Evolutionary conservation across 2,888 invertebrate genomes (phyloP), one percentile per base, ranked within the genome.

Genomic region (Microctonus brassicae): DNA sequence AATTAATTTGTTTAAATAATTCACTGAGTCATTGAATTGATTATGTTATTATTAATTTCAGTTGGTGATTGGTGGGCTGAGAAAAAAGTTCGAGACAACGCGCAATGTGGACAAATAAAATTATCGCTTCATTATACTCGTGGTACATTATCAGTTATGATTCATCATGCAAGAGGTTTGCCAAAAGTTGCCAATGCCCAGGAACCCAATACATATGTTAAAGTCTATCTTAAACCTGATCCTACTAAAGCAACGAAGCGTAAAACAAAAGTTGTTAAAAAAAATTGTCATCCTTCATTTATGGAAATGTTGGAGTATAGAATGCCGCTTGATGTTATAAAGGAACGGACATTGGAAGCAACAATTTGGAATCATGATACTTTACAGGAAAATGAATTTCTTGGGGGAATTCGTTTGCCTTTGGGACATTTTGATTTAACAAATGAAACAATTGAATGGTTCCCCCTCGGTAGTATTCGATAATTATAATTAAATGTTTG

Each of bases 221-320:
- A 96, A 90, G 95, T 94, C 65, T 99, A 99, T 88, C 90, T 99
- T 73, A 92, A 96, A 80, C 98, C 99, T 9, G 98, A 99, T 87
- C 93, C 94, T 24, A 92, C 93, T 69, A 98, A 98, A 88, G 93
- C 92, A 77, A 98, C 98, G 17, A 99, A 99, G 88, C 91, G 97
- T 65, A 99, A 99, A 89, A 99, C 99, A 0, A 95, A 97, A 88
- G 95, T 97, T 1, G 93, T 97, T 1, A 94, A 94, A 81, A 94
- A 95, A 78, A 96, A 95, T 84, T 95, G 96, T 82, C 97, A 98
- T 88, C 99, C 99, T 0, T 97, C 97, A 20, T 99, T 97, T 88
- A 98, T 99, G 96, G 97, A 98, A 90, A 97, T 97, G 94, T 89
- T 98, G 86, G 96, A 96, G 84, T 98, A 97, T 83, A 91, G 96